phyloP scores from a whole-genome alignment of 1,140 invertebrate genomes.

The Lerema accius region DNA sequence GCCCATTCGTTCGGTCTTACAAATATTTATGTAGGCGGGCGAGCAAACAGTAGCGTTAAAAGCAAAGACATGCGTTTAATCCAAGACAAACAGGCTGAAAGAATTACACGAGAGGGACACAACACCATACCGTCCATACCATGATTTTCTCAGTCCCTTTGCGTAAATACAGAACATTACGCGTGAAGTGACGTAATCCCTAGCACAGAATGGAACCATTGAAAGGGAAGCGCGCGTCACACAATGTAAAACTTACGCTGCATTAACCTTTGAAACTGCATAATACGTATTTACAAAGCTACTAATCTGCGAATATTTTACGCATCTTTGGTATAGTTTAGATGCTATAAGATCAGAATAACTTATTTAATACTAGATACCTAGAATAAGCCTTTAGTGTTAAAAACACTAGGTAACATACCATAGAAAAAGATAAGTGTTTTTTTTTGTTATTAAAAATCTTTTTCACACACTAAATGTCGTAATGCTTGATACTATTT shows the following conservation, averaged over 20 bases:
- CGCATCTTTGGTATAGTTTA: too few relatives aligned
- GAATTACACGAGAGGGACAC: conserved; percentile 72
- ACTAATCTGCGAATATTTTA: too few relatives aligned
- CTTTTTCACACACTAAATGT: too few relatives aligned
- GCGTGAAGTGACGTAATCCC: conserved; percentile 70
- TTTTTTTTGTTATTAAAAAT: too few relatives aligned
- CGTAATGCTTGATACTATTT: too few relatives aligned
- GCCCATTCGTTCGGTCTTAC: conserved; percentile 51
- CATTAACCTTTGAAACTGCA: conserved; percentile 70
- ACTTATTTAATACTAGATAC: too few relatives aligned
- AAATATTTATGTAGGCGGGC: conserved; percentile 74
- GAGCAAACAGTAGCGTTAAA: conserved; percentile 77
- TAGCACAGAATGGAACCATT: conserved; percentile 53
- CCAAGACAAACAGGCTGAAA: conserved; percentile 75
- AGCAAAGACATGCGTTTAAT: conserved; percentile 79
- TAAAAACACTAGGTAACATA: too few relatives aligned
- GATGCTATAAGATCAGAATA: too few relatives aligned
- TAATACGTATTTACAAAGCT: conserved; percentile 56
- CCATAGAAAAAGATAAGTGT: too few relatives aligned
- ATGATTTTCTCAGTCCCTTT: conserved; percentile 50
- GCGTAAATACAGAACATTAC: conserved; percentile 54
- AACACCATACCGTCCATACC: conserved; percentile 66
- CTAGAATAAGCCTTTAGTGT: too few relatives aligned
- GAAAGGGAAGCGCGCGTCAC: conserved; percentile 61
- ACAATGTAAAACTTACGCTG: conserved; percentile 70